These are phyloP conservation scores for Pocota personata DNA, from an alignment of 2,888 invertebrate species.

Conservation along the genomic window DNA sequence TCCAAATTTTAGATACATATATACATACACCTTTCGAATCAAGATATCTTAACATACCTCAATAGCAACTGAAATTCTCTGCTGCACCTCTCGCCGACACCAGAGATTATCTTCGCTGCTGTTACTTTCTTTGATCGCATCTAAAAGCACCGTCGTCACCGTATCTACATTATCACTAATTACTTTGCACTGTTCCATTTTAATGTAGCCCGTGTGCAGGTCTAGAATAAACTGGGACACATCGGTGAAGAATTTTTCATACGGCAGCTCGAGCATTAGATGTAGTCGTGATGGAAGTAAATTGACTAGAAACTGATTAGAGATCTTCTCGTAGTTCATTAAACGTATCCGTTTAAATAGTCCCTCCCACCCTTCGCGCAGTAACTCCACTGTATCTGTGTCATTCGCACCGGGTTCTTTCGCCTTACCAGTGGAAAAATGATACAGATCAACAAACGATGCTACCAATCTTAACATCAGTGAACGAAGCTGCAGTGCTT, in stretches of 20 bases:
- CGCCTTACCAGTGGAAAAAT: constrained; percentile 72
- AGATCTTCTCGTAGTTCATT: constrained; percentile 79
- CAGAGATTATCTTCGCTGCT: constrained; percentile 82
- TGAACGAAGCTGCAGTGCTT: constrained; percentile 80
- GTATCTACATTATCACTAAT: constrained; percentile 79
- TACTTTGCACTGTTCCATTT: constrained; percentile 78
- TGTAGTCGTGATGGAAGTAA: constrained; percentile 81
- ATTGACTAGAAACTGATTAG: constrained; percentile 82
- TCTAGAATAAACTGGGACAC: constrained; percentile 81
- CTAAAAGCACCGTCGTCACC: constrained; percentile 78
- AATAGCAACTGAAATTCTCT: constrained; percentile 85
- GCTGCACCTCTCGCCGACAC: constrained; percentile 84
- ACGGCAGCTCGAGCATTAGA: constrained; percentile 80
- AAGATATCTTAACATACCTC: constrained; percentile 84
- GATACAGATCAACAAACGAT: constrained; percentile 80
- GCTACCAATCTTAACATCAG: constrained; percentile 80
- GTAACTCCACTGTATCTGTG: constrained; percentile 77
- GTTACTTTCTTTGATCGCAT: constrained; percentile 82
- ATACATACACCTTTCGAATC: not conserved
- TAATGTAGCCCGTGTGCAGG: constrained; percentile 79
- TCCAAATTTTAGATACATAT: not conserved
- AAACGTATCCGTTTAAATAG: constrained; percentile 79
- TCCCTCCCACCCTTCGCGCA: constrained; percentile 80
- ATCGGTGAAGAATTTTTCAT: constrained; percentile 81
- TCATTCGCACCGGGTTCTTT: constrained; percentile 72